These are phyloP conservation scores for Drosophila mojavensis DNA, from an alignment of 1,140 invertebrate genomes.

Conservation along the genomic window DNA sequence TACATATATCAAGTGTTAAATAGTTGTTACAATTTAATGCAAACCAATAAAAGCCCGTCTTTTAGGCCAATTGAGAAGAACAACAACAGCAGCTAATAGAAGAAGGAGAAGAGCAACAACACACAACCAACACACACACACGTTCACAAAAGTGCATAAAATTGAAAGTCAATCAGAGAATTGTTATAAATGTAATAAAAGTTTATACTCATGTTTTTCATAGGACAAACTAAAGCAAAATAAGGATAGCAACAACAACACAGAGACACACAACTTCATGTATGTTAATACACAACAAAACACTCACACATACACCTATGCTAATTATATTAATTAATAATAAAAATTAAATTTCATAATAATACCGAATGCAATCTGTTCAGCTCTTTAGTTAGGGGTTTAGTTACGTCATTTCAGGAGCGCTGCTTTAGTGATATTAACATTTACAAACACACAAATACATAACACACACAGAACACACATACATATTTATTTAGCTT, in stretches of 20 bases:
- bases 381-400: slow-evolving; percentile 44
- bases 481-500: slow-evolving; percentile 63
- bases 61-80: slow-evolving; percentile 18
- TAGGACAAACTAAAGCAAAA: slow-evolving; percentile 31
- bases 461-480: slow-evolving; percentile 36
- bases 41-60: slow-evolving; percentile 38
- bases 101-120: slow-evolving; percentile 25
- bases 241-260: slow-evolving; percentile 7
- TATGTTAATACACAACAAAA: slow-evolving; percentile 24
- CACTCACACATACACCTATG: slow-evolving; percentile 30
- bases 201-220: slow-evolving; percentile 71
- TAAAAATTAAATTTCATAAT: slow-evolving; percentile 18
- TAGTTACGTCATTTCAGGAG: slow-evolving; percentile 54
- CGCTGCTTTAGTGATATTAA: slow-evolving; percentile 82
- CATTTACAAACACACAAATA: slow-evolving; percentile 61
- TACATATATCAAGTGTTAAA: slow-evolving; percentile 75
- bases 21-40: slow-evolving; percentile 67
- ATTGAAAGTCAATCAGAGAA: slow-evolving; percentile 47
- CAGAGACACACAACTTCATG: slow-evolving; percentile 34
- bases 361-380: slow-evolving; percentile 39
- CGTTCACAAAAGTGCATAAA: slow-evolving; percentile 14
- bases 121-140: slow-evolving; percentile 21
- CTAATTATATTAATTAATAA: slow-evolving; percentile 37
- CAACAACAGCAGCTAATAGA: slow-evolving; percentile 19
- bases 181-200: slow-evolving; percentile 71